phyloP scores from a whole-genome alignment of 2,797 vertebrate genomes.

The Chelmon rostratus region DNA sequence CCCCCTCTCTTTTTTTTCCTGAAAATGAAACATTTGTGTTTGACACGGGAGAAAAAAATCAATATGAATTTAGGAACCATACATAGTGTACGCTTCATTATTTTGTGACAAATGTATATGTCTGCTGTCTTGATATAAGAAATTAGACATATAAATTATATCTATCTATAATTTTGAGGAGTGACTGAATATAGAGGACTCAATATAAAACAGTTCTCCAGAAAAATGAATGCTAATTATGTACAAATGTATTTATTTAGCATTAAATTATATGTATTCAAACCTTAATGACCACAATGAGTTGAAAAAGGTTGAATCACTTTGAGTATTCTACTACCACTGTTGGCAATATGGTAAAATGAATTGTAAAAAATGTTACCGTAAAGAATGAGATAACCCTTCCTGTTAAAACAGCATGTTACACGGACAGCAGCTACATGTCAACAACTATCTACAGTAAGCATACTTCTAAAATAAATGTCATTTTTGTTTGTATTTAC shows the following conservation, averaged over 20 bases:
- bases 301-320: background rate
- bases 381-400: too few species aligned
- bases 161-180: constrained; percentile 8
- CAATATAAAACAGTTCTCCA: constrained; percentile 11
- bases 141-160: constrained; percentile 33
- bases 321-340: background rate
- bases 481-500: background rate
- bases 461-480: background rate
- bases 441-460: background rate
- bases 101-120: constrained; percentile 71
- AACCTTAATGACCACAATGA: background rate
- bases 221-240: background rate
- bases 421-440: background rate
- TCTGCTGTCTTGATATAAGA: constrained; percentile 36
- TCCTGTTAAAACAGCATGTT: too few species aligned
- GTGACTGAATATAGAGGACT: constrained; percentile 24
- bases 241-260: background rate
- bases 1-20: constrained; percentile 41
- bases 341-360: background rate
- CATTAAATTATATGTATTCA: constrained; percentile 14
- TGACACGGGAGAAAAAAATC: constrained; percentile 81
- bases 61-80: constrained; percentile 80
- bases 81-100: constrained; percentile 71
- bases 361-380: too few species aligned
- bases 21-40: constrained; percentile 84